Percentiles rank a stretch among this genome's conserved stretches.
Evolutionary conservation across 1,140 invertebrate genomes (phyloP).

Genomic region (Drosophila mauritiana): DNA sequence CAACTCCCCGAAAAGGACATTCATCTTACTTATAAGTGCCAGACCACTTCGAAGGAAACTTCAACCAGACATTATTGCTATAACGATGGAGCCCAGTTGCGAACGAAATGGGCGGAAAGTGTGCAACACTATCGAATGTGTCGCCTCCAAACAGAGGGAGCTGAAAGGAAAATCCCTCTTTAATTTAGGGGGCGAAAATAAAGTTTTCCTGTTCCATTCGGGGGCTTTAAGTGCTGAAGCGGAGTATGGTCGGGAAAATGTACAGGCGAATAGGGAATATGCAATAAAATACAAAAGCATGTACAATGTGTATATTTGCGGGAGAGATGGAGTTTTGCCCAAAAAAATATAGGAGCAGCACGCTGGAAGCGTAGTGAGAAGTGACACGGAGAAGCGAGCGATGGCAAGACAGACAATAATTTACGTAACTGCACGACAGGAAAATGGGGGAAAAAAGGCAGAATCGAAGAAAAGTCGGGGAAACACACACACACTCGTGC

Average conservation of each 20-base stretch:
- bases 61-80: slow-evolving; percentile 64
- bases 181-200: slow-evolving; percentile 44
- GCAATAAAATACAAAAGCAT: slow-evolving; percentile 77
- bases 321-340: slow-evolving; percentile 23
- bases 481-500: slow-evolving; percentile 8
- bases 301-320: slow-evolving; percentile 37
- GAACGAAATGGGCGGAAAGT: slow-evolving; percentile 34
- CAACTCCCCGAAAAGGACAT: slow-evolving; percentile 47
- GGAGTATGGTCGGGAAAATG: slow-evolving; percentile 28
- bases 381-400: slow-evolving; percentile 67
- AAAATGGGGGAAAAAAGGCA: slow-evolving; percentile 13
- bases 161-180: slow-evolving; percentile 54
- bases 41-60: slow-evolving; percentile 52
- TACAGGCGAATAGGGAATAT: slow-evolving; percentile 66
- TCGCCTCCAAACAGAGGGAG: background rate
- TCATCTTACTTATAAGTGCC: slow-evolving; percentile 77
- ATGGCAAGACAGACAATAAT: slow-evolving; percentile 76
- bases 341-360: slow-evolving; percentile 38
- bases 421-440: slow-evolving; percentile 75
- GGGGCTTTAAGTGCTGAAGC: slow-evolving; percentile 65
- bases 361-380: slow-evolving; percentile 67
- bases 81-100: slow-evolving; percentile 19
- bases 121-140: slow-evolving; percentile 73
- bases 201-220: slow-evolving; percentile 46
- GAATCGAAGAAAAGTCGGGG: slow-evolving; percentile 29